Evolutionary conservation across 1,140 invertebrate species (phyloP), one percentile per base, ranked within the genome.

Genomic region (Drosophila repletoides): DNA sequence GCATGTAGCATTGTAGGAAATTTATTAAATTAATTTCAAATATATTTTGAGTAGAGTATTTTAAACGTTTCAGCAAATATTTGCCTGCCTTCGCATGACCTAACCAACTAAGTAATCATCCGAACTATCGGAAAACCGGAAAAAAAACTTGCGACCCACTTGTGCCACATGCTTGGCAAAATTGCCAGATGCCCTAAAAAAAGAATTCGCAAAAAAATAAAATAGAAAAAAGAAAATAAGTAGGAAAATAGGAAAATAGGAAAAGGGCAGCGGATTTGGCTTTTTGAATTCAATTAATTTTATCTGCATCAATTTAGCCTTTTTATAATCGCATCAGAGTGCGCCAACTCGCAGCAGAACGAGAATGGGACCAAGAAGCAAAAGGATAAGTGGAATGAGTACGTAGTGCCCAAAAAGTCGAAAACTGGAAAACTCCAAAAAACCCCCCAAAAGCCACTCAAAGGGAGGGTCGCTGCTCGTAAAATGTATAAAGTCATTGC

Each of bases 251-350:
- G 63, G 31, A 60, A 40, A 28, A 51, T 46, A 58, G 55, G 40
- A 60, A 71, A 68, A 70, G 76, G 72, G 48, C 75, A 80, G 41
- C 65, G 72, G 69, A 70, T 84, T 84, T 81, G 61, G 70, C 79
- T 83, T 79, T 81, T 84, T 84, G 79, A 83, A 83, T 83, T 83
- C 79, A 83, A 83, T 83, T 83, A 83, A 83, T 83, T 83, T 83
- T 84, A 83, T 83, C 79, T 83, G 74, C 79, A 83, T 83, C 79
- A 83, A 83, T 83, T 83, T 83, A 74, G 56, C 74, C 79, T 79
- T 84, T 83, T 84, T 83, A 83, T 83, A 83, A 83, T 84, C 79
- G 79, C 79, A 83, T 83, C 79, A 84, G 73, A 61, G 73, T 64
- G 73, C 64, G 53, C 40, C 66, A 65, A 63, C 59, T 63, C 59